phyloP scores from a whole-genome alignment of 2,888 invertebrate species.

The Onchidella celtica region DNA sequence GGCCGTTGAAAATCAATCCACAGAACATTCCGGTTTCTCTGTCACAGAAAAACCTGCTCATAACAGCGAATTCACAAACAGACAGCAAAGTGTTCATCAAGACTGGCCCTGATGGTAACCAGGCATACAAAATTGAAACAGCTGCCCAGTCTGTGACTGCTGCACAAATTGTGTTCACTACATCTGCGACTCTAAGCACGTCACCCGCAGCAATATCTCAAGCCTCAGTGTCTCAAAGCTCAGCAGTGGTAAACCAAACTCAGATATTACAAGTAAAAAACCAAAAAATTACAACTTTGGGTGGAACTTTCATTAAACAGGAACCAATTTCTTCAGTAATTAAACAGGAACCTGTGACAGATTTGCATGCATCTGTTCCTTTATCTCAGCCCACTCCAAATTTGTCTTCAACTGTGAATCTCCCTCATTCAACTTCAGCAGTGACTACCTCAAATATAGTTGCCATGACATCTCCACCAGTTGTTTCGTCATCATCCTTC shows the following conservation, averaged over 20 bases:
- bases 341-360: constrained; percentile 35
- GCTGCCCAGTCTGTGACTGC: neutral
- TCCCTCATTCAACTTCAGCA: constrained; percentile 16
- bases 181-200: neutral
- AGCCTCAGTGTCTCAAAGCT: neutral
- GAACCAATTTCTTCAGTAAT: constrained; percentile 10
- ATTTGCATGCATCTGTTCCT: neutral
- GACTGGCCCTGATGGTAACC: neutral
- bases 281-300: constrained; percentile 33
- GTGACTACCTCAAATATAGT: neutral
- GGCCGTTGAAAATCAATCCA: constrained; percentile 16
- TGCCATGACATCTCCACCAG: constrained; percentile 76
- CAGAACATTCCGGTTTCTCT: neutral
- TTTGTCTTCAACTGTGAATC: neutral
- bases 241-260: neutral
- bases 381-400: neutral
- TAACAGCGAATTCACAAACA: neutral
- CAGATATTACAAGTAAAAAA: constrained; percentile 21
- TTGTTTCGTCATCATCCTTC: constrained; percentile 97
- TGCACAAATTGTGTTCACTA: neutral
- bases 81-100: constrained; percentile 20
- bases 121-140: neutral
- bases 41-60: constrained; percentile 2
- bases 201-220: neutral
- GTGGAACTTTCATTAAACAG: constrained; percentile 33